phyloP scores from a whole-genome alignment of 1,140 invertebrate species.

The Scaptodrosophila lebanonensis region DNA sequence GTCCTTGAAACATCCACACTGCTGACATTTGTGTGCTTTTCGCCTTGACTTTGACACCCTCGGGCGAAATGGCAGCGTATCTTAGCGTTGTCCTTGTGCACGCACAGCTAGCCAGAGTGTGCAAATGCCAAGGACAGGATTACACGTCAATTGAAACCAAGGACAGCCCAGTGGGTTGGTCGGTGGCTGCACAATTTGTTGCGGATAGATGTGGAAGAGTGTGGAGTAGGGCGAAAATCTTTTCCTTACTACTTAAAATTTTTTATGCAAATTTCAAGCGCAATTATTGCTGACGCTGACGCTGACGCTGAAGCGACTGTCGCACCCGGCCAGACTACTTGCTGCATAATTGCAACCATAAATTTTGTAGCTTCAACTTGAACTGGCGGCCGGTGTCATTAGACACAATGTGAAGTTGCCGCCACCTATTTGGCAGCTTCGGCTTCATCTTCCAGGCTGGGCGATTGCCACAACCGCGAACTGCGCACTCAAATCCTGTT shows the following conservation, averaged over 20 bases:
- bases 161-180: conserved; percentile 47
- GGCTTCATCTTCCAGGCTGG: conserved; percentile 39
- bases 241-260: conserved; percentile 59
- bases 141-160: conserved; percentile 69
- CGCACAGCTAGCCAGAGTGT: conserved; percentile 33
- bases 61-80: conserved; percentile 5
- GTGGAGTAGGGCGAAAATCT: conserved; percentile 4
- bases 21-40: conserved; percentile 40
- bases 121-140: conserved; percentile 72
- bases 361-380: conserved; percentile 59
- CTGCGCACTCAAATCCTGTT: conserved; percentile 3
- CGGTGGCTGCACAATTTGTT: conserved; percentile 17
- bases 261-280: conserved; percentile 64
- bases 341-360: conserved; percentile 68
- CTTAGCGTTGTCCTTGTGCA: conserved; percentile 51
- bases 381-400: conserved; percentile 36
- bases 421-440: conserved; percentile 42
- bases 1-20: conserved; percentile 57
- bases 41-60: conserved; percentile 70
- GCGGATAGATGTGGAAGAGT: not conserved
- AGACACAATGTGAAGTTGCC: too few species aligned
- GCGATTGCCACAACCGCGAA: not conserved
- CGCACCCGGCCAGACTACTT: too few species aligned
- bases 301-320: too few species aligned
- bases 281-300: conserved; percentile 62